Evolutionary conservation across 2,113 vertebrate genomes (phyloP), one percentile per base, ranked within the genome.

Genomic region (Copsychus sechellarum): DNA sequence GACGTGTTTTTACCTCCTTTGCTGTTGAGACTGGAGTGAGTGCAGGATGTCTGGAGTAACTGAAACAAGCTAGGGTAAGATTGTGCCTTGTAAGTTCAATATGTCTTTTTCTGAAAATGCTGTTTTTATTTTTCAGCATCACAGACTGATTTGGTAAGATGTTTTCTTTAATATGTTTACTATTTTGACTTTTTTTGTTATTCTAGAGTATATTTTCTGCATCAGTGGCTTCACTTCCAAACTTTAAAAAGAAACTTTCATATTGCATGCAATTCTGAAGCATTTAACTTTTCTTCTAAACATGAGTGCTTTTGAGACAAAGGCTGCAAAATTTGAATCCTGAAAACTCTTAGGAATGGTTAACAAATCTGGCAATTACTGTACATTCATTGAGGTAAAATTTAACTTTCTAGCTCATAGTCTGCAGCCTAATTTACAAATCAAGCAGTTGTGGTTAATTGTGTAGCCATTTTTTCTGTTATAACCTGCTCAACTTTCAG

Each of bases 61-160:
- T 34, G 42, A 65, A 79, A 47, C 70, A 69, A 66, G 20, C 38
- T 84, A 36, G 48, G 76, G 47, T 76, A 81, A 88, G 43, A 42
- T 6, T 47, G 22, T 94, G 84, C 22, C 3, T 38, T 93, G 8
- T 62, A 66, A 81, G 29, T 72, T 85, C 21, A 69, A 1, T 65
- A 10, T 62, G 6, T 70, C 67, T 92, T 53, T 77, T 31, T 67
- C 93, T 98, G 38, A 97, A 96, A 81, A 8, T 77, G 20, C 29
- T 95, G 89, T 96, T 94, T 95, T 90, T 90, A 96, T 93, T 29
- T 66, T 72, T 26, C 86, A 97, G 97, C 81, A 70, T 97, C 94
- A 64, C 95, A 97, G 48, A 78, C 86, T 54, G 97, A 95, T 82
- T 22, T 36, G 98, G 98, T 98, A 97, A 97, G 98, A 81, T 47